Evolutionary conservation across 2,113 vertebrate genomes (phyloP).

Genomic region (Heloderma charlesbogerti): DNA sequence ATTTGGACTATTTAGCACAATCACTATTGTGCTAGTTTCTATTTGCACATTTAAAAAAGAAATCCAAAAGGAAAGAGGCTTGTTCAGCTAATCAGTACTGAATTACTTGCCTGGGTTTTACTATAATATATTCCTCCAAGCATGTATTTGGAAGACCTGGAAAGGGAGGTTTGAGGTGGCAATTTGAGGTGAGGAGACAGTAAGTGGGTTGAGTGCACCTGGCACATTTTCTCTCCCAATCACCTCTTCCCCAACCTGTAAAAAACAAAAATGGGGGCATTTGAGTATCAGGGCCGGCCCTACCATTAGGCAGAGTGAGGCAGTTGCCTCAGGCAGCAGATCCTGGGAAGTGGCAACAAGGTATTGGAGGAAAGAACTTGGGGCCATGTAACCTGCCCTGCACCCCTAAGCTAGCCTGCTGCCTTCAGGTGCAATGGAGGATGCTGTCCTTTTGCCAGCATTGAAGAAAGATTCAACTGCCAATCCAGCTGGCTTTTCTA

Average conservation of each 20-base stretch:
- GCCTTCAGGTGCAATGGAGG: no score
- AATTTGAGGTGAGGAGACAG: neutral
- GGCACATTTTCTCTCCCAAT: neutral
- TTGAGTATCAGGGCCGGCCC: no score
- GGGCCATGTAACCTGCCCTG: no score
- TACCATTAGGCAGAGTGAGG: no score
- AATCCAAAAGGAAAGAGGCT: neutral
- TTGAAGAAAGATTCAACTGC: no score
- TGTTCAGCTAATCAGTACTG: neutral
- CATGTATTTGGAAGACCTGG: neutral
- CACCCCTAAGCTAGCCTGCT: no score
- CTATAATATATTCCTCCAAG: neutral
- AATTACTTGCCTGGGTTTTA: neutral
- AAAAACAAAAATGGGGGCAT: neutral
- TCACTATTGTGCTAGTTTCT: neutral
- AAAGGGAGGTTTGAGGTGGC: neutral
- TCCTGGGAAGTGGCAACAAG: no score
- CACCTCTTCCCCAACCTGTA: neutral
- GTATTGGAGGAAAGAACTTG: no score
- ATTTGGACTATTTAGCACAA: slow-evolving; percentile 1
- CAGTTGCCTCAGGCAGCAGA: no score
- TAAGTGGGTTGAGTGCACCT: neutral
- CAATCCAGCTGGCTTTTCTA: no score
- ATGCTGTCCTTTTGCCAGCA: no score
- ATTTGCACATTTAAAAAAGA: neutral